phyloP scores from a whole-genome alignment of 2,888 invertebrate genomes.

The Amitus sp. region DNA sequence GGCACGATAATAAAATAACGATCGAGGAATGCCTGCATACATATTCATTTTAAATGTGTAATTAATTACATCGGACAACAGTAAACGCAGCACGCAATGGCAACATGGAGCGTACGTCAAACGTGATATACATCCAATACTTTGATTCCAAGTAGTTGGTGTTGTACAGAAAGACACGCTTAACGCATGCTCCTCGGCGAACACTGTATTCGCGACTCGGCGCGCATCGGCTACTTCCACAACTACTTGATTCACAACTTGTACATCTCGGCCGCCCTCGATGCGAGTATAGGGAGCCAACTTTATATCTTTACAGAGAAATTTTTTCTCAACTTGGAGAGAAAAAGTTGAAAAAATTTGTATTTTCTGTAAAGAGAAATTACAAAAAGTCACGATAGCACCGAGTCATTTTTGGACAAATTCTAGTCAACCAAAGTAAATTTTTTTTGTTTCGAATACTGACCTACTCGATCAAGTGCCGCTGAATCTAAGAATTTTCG shows the following conservation, averaged over 20 bases:
- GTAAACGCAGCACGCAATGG: constrained; percentile 22
- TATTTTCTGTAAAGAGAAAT: too few relatives aligned
- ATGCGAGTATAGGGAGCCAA: not conserved
- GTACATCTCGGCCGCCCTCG: constrained; percentile 15
- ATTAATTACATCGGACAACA: constrained; percentile 29
- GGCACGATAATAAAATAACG: constrained; percentile 19
- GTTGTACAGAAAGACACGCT: constrained; percentile 18
- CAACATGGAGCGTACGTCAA: constrained; percentile 42
- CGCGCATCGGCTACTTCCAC: constrained; percentile 7
- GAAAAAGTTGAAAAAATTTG: too few relatives aligned
- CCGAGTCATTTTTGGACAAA: too few relatives aligned
- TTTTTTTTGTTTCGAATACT: too few relatives aligned
- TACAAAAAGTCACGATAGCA: too few relatives aligned
- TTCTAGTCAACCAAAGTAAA: too few relatives aligned
- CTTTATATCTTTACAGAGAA: too few relatives aligned
- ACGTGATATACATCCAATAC: constrained; percentile 46
- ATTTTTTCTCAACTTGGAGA: too few relatives aligned
- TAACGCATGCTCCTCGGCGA: constrained; percentile 11
- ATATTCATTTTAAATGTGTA: constrained; percentile 28
- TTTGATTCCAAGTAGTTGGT: constrained; percentile 40
- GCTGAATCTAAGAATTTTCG: too few relatives aligned
- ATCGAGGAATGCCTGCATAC: constrained; percentile 13
- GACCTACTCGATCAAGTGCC: too few relatives aligned
- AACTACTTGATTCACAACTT: constrained; percentile 22
- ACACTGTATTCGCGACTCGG: constrained; percentile 10